Evolutionary conservation across 2,888 invertebrate genomes (phyloP), one percentile per base, ranked within the genome.

Genomic region (Hypena proboscidalis): DNA sequence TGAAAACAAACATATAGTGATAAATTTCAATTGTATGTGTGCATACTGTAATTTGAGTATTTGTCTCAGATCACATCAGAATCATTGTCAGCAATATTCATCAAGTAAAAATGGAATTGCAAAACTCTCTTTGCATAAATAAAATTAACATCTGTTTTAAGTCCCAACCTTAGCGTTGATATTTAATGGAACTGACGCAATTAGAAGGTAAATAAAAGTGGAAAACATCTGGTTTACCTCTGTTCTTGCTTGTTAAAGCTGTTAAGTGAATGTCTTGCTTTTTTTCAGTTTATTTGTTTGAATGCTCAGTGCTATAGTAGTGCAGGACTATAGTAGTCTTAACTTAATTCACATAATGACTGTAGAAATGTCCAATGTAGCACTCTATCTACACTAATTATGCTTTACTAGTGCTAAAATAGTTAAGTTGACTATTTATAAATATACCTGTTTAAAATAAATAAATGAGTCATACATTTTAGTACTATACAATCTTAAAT

Each of bases 91-190:
- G 62, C 64, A 72, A 74, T 71, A 70, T 73, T 75, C 70, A 74
- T 76, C 70, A n/a, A 74, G 60, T 64, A 70, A 74, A 75, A 69
- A 70, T 74, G 67, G 65, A 61, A 61, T 56, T 58, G 62, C 67
- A 59, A 56, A 22, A 45, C 53, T 55, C 49, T 58, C 58, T 59
- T 46, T 57, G 47, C 58, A 71, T 76, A 75, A 77, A 79, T 79
- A 75, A 75, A 77, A 77, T 79, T 78, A 67, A 69, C 78, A 78
- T 78, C 67, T 73, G 63, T 52, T 72, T 71, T 58, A 49, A 45
- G 52, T 55, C 52, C 21, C 40, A 46, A 44, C 51, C 62, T 52
- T 60, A 40, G 56, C 57, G 60, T 57, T 58, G 53, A 59, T 56
- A 46, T 32, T 38, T 33, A 45, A 57, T 58, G 50, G 42, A 57